Evolutionary conservation across 2,113 vertebrate species (phyloP).

Genomic region (Grammomys dolichurus): DNA sequence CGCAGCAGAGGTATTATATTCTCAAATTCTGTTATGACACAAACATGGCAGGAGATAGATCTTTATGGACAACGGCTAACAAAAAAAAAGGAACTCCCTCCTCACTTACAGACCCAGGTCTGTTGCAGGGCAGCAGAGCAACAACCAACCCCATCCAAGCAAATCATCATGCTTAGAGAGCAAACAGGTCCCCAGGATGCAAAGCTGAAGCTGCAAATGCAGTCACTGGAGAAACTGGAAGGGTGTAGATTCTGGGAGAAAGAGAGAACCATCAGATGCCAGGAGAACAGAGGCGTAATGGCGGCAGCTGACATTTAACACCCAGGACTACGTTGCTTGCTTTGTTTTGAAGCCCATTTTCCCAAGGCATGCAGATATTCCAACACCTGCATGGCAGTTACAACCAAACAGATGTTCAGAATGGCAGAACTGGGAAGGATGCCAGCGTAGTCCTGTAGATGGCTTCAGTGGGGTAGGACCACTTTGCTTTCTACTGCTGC

Average conservation of each 20-base stretch:
- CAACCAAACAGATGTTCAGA: not conserved
- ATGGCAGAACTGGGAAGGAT: not conserved
- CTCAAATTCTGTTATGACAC: slow-evolving; percentile 34
- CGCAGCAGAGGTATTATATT: slow-evolving; percentile 23
- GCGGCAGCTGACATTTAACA: not conserved
- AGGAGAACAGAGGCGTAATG: not conserved
- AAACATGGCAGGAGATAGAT: slow-evolving; percentile 46
- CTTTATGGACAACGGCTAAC: slow-evolving; percentile 6
- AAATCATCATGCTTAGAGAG: not conserved
- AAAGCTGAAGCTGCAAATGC: not conserved
- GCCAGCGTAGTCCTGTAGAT: not conserved
- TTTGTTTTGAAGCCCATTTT: not conserved
- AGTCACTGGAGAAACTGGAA: not conserved
- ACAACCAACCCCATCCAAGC: not conserved
- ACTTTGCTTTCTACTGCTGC: not conserved
- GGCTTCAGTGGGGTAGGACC: not conserved
- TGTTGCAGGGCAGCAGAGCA: not conserved
- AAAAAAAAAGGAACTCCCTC: slow-evolving; percentile 24
- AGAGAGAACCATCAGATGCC: not conserved
- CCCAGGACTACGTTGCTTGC: not conserved
- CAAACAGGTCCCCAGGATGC: not conserved
- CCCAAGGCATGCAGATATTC: not conserved
- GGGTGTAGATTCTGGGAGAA: not conserved
- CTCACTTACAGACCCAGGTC: not conserved
- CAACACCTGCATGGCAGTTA: not conserved